phyloP scores from a whole-genome alignment of 2,113 vertebrate genomes.

The Cyprinodon variegatus region DNA sequence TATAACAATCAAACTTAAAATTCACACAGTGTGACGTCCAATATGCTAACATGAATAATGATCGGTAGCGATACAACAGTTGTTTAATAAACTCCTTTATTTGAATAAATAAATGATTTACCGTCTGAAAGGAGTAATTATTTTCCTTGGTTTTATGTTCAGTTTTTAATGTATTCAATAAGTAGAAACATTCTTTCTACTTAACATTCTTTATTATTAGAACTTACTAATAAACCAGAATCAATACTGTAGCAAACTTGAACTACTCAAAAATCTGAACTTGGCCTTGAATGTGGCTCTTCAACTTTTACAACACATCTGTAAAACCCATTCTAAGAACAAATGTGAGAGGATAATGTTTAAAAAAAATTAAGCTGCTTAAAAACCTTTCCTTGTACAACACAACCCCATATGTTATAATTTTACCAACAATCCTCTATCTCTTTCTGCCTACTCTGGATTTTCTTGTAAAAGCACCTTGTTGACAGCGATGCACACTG shows the following conservation, averaged over 20 bases:
- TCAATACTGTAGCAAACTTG: not conserved
- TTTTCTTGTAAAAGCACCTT: conserved; percentile 67
- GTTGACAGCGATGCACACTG: conserved; percentile 72
- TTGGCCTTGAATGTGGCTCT: not conserved
- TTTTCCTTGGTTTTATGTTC: no score
- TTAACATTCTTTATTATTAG: not conserved
- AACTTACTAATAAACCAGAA: not conserved
- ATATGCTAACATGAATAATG: no score
- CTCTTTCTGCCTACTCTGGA: conserved; percentile 30
- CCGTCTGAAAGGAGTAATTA: no score
- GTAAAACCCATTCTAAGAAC: not conserved
- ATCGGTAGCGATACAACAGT: no score
- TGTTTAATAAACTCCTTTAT: no score
- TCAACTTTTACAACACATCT: not conserved
- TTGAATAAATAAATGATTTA: no score
- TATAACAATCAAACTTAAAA: no score
- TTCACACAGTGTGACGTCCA: no score
- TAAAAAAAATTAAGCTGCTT: conserved; percentile 11
- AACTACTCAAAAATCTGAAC: not conserved
- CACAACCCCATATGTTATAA: conserved; percentile 51
- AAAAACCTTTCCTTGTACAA: conserved; percentile 43
- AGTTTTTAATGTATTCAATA: no score
- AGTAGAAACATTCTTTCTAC: not conserved
- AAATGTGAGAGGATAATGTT: conserved; percentile 23
- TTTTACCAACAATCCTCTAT: conserved; percentile 40